These are phyloP conservation scores for Psylliodes chrysocephalus DNA, from an alignment of 2,888 invertebrate genomes.

Conservation along the genomic window DNA sequence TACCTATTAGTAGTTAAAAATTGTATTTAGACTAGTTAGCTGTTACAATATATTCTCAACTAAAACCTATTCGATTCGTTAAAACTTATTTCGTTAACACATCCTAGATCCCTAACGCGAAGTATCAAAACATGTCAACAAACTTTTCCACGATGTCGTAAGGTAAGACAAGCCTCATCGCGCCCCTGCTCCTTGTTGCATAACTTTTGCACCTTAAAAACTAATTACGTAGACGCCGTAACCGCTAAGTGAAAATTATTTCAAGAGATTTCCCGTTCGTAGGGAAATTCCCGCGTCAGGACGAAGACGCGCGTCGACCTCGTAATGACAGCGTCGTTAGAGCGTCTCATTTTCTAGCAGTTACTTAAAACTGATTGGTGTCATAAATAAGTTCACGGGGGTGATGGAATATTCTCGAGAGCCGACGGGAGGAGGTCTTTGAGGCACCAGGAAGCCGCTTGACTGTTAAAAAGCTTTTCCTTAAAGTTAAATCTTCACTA, in stretches of 20 bases:
- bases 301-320: constrained; percentile 14
- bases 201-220: constrained; percentile 32
- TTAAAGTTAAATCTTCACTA: no score
- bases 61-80: no score
- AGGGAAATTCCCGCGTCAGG: not conserved
- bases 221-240: constrained; percentile 34
- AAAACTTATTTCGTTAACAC: no score
- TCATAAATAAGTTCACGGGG: constrained; percentile 29
- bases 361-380: constrained; percentile 32
- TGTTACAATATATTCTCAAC: no score
- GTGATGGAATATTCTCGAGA: constrained; percentile 25
- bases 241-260: constrained; percentile 36
- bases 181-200: constrained; percentile 1
- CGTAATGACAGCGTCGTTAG: constrained; percentile 31
- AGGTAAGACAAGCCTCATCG: not conserved
- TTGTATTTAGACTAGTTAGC: no score
- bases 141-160: not conserved
- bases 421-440: no score
- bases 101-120: no score
- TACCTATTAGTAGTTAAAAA: no score
- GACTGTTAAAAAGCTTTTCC: no score
- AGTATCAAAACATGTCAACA: no score
- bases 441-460: no score
- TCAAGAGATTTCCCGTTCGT: constrained; percentile 9
- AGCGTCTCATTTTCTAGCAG: constrained; percentile 28